These are phyloP conservation scores for Heliornis fulica DNA, from an alignment of 2,113 vertebrate genomes.

Conservation along the genomic window DNA sequence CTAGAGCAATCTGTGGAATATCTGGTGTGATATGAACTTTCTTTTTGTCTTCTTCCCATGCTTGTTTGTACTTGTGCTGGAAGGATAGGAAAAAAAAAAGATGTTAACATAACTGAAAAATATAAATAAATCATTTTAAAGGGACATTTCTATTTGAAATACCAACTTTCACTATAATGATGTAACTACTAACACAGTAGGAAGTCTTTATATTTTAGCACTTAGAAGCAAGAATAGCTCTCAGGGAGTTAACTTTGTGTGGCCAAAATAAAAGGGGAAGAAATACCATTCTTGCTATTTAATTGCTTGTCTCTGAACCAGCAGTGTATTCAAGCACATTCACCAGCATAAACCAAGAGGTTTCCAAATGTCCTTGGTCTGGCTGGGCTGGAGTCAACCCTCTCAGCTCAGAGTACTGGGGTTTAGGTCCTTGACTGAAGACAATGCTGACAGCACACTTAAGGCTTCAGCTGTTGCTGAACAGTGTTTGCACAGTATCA, in stretches of 20 bases:
- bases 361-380: background rate
- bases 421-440: background rate
- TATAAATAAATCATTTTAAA: background rate
- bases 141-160: background rate
- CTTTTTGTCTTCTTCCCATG: conserved; percentile 92
- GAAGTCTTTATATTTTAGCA: background rate
- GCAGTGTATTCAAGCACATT: background rate
- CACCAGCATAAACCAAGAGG: background rate
- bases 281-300: background rate
- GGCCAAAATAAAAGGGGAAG: background rate
- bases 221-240: background rate
- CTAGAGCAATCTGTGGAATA: conserved; percentile 85
- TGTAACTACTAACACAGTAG: background rate
- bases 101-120: background rate
- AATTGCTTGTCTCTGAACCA: background rate
- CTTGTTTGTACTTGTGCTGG: conserved; percentile 86
- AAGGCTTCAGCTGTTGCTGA: background rate
- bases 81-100: background rate
- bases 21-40: conserved; percentile 90
- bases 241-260: background rate
- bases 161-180: background rate
- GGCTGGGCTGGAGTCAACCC: background rate
- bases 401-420: background rate
- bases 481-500: background rate
- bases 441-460: background rate